Evolutionary conservation across 2,888 invertebrate species (phyloP).

Genomic region (Clistopyga incitator): DNA sequence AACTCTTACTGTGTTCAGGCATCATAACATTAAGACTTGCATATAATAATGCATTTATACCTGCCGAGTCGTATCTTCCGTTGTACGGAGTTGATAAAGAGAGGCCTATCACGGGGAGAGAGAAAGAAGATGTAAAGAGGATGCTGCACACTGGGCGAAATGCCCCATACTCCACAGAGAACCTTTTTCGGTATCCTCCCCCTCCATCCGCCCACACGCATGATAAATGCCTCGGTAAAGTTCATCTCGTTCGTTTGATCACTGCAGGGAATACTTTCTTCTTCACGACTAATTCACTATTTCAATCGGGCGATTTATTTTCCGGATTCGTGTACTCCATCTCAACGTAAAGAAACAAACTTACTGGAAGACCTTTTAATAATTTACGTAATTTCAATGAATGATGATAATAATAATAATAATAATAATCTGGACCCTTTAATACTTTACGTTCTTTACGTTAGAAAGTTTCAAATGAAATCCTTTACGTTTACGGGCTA

Average conservation of each 20-base stretch:
- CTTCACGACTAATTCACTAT: constrained; percentile 44
- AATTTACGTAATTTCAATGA: too few relatives aligned
- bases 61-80: constrained; percentile 61
- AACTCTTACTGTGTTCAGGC: constrained; percentile 37
- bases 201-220: constrained; percentile 66
- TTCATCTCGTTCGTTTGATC: constrained; percentile 65
- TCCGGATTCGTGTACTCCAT: not conserved
- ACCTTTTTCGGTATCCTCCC: constrained; percentile 66
- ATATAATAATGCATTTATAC: constrained; percentile 69
- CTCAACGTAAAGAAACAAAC: too few relatives aligned
- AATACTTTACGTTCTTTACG: too few relatives aligned
- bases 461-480: too few relatives aligned
- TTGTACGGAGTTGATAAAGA: constrained; percentile 43
- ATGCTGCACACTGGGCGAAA: constrained; percentile 43
- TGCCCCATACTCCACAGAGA: constrained; percentile 34
- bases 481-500: too few relatives aligned
- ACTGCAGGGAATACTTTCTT: constrained; percentile 56
- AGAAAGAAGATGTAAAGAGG: constrained; percentile 29
- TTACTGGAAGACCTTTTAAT: too few relatives aligned
- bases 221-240: constrained; percentile 68
- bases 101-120: constrained; percentile 40
- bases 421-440: too few relatives aligned
- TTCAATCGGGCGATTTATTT: constrained; percentile 47
- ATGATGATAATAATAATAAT: too few relatives aligned
- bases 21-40: constrained; percentile 53